A percentile compares a stretch with the other conserved stretches of the same genome.
phyloP scores from a whole-genome alignment of 2,113 vertebrate genomes.

The Rhabdornis inornatus region DNA sequence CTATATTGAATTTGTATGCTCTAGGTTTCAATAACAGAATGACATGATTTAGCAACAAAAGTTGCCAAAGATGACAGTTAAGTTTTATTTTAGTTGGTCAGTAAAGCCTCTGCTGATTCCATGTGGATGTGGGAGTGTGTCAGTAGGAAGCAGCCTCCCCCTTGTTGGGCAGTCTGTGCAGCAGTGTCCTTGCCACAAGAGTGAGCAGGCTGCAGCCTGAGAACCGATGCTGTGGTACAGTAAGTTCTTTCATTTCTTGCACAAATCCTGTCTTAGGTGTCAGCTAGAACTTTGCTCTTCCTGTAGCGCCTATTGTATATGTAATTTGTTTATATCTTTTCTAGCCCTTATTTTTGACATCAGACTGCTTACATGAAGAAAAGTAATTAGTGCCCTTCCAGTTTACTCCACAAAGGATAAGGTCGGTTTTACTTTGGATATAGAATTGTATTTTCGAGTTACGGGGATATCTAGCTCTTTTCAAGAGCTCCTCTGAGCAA shows the following conservation, averaged over 20 bases:
- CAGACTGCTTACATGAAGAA: neutral
- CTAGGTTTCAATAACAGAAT: neutral
- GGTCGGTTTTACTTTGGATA: neutral
- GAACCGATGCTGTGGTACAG: neutral
- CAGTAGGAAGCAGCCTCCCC: neutral
- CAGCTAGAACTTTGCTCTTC: conserved; percentile 12
- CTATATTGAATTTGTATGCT: neutral
- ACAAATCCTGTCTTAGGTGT: neutral
- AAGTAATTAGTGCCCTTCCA: neutral
- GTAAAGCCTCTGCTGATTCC: neutral
- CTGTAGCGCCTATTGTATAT: neutral
- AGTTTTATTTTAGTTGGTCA: neutral
- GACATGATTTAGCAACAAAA: neutral
- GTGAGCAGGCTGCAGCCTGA: neutral
- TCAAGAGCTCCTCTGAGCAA: neutral
- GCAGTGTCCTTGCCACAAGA: neutral
- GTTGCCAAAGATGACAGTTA: neutral
- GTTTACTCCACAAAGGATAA: neutral
- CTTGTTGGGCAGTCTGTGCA: neutral
- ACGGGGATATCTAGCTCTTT: neutral
- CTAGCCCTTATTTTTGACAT: neutral
- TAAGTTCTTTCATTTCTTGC: conserved; percentile 24
- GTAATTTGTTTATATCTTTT: neutral
- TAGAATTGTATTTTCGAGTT: neutral
- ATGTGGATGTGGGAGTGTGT: neutral